Percentiles rank a stretch among this genome's conserved stretches.
These are phyloP conservation scores for Catostylus mosaicus DNA, from an alignment of 30 jellyfish, hydroid and myxozoan species.

Conservation along the genomic window DNA sequence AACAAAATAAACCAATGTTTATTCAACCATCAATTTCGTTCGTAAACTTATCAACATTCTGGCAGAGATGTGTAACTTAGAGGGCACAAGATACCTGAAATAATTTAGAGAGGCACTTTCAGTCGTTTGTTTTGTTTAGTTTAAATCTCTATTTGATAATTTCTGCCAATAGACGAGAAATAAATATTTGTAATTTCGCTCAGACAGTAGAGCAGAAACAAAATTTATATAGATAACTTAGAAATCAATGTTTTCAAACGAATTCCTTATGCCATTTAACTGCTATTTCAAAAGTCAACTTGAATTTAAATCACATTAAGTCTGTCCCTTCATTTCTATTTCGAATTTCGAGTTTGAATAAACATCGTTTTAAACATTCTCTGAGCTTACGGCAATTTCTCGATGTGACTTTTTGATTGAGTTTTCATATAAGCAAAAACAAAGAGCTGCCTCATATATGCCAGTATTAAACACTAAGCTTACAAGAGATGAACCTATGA, in stretches of 20 bases:
- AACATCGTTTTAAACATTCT: no score
- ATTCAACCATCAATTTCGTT: no score
- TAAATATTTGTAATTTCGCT: neutral
- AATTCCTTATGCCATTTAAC: neutral
- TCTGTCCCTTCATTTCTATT: no score
- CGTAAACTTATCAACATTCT: no score
- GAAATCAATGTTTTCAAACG: no score
- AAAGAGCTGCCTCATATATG: neutral
- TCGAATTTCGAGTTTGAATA: no score
- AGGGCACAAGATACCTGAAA: neutral
- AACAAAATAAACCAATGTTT: no score
- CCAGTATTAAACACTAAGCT: conserved; percentile 1
- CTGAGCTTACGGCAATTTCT: no score
- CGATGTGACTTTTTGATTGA: neutral
- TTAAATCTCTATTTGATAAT: neutral
- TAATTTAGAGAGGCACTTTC: neutral
- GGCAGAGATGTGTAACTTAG: no score
- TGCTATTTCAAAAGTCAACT: neutral
- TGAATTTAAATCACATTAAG: neutral
- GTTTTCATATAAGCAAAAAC: neutral
- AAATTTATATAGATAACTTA: neutral
- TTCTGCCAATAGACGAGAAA: neutral
- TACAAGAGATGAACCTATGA: neutral
- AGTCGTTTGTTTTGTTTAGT: neutral
- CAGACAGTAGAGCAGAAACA: neutral